Percentiles rank a stretch among this genome's conserved stretches.
These are phyloP conservation scores for Panopea generosa DNA, from an alignment of 2,888 invertebrate genomes.

Conservation along the genomic window DNA sequence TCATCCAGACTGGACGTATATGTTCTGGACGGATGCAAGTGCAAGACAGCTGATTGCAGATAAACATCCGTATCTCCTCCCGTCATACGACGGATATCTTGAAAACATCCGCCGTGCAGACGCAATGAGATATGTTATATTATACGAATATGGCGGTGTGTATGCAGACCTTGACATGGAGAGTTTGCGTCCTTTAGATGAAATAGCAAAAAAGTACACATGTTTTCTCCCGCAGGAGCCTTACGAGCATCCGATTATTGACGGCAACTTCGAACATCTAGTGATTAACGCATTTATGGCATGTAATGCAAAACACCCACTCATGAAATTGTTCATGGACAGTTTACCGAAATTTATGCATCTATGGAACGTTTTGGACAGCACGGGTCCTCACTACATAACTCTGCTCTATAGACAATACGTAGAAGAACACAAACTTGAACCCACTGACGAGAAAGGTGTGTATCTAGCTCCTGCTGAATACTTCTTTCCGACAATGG, in stretches of 20 bases:
- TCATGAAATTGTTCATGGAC: conserved; percentile 77
- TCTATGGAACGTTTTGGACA: conserved; percentile 79
- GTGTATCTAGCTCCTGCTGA: conserved; percentile 67
- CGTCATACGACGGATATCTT: conserved; percentile 75
- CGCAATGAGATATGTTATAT: conserved; percentile 80
- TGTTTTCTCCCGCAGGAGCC: conserved; percentile 80
- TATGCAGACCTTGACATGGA: conserved; percentile 83
- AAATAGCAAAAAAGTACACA: conserved; percentile 49
- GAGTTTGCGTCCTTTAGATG: conserved; percentile 74
- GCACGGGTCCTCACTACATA: conserved; percentile 80
- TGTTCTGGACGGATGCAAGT: conserved; percentile 83
- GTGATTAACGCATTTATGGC: conserved; percentile 80
- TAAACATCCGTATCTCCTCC: conserved; percentile 74
- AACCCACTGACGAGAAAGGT: conserved; percentile 42
- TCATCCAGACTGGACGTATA: conserved; percentile 83
- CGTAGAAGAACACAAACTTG: conserved; percentile 27
- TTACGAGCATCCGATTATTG: conserved; percentile 78
- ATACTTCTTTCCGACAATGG: conserved; percentile 67
- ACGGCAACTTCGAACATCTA: conserved; percentile 75
- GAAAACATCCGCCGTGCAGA: conserved; percentile 80
- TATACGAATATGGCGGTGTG: conserved; percentile 83
- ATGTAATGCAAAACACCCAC: conserved; percentile 75
- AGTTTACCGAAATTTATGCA: conserved; percentile 72
- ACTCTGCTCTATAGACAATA: conserved; percentile 71
- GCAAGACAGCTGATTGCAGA: conserved; percentile 76